Conservation (phyloP, 2,797 vertebrate species). For the Todus mexicanus region DNA sequence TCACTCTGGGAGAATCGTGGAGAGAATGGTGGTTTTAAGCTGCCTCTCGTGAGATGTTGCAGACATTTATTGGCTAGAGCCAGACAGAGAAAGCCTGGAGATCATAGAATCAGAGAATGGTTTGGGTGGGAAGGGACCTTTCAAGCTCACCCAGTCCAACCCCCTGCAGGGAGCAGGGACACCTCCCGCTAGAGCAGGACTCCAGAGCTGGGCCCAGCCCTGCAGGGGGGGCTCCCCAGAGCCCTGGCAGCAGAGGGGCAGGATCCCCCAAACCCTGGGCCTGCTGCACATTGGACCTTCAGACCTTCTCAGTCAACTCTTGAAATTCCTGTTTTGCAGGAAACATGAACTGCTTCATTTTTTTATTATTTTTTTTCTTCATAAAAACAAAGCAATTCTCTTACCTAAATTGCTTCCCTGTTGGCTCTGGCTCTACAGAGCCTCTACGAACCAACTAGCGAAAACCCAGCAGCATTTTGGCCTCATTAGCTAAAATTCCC, state of each 20-base stretch:
- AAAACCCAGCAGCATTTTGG: background rate
- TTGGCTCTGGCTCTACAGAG: accelerated
- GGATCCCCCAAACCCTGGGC: no score
- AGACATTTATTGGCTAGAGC: background rate
- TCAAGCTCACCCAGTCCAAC: background rate
- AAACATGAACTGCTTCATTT: accelerated
- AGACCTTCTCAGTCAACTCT: background rate
- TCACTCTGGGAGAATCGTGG: background rate
- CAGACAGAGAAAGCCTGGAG: background rate
- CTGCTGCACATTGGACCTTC: no score
- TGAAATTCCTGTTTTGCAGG: background rate
- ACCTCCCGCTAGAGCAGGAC: background rate
- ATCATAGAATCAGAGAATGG: no score
- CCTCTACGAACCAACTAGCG: background rate
- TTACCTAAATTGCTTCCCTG: background rate
- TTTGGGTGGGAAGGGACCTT: background rate
- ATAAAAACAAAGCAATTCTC: background rate
- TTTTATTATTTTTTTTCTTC: accelerated
- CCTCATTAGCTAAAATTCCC: accelerated
- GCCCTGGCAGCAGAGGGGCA: no score
- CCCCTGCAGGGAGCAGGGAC: background rate
- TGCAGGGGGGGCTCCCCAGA: no score
- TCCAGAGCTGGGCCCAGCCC: no score
- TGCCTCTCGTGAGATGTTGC: no score
- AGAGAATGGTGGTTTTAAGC: accelerated